phyloP scores from a whole-genome alignment of 2,797 vertebrate genomes.

The Heliangelus exortis region DNA sequence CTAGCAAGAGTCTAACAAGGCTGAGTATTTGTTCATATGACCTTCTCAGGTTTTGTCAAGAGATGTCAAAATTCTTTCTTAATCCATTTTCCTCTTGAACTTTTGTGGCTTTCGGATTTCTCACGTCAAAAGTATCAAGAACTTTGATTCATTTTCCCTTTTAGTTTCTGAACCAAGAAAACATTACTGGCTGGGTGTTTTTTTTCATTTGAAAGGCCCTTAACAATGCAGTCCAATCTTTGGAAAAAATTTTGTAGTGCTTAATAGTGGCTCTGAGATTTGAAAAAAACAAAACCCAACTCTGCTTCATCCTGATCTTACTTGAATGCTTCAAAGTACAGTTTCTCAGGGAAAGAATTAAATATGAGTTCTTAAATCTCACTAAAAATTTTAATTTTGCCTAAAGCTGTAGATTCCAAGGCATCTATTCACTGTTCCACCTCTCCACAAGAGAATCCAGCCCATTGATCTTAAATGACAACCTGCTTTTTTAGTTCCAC shows the following conservation, averaged over 20 bases:
- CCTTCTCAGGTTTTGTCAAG: not conserved
- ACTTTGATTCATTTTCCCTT: not conserved
- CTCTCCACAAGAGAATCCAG: not conserved
- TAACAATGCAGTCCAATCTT: not conserved
- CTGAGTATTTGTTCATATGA: not conserved
- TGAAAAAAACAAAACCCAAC: not conserved
- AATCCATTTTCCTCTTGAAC: constrained; percentile 17
- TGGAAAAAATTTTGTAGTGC: not conserved
- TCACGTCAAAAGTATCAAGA: not conserved
- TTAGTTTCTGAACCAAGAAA: not conserved
- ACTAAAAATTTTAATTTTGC: not conserved
- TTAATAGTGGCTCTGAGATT: not conserved
- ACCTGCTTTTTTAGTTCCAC: not conserved
- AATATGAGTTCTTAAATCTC: not conserved
- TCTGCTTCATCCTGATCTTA: not conserved
- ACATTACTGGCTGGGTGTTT: not conserved
- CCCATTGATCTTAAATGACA: constrained; percentile 31
- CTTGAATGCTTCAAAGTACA: not conserved
- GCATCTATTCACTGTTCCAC: not conserved
- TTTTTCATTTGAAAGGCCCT: not conserved
- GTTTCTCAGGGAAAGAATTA: not conserved
- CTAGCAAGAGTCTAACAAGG: not conserved
- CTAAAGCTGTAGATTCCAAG: constrained; percentile 36
- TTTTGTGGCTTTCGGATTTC: not conserved
- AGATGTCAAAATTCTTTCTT: not conserved